A percentile compares a stretch with the other conserved stretches of the same genome.
These are phyloP conservation scores for Julus scanicus DNA, from an alignment of 2,888 invertebrate genomes.

Conservation along the genomic window DNA sequence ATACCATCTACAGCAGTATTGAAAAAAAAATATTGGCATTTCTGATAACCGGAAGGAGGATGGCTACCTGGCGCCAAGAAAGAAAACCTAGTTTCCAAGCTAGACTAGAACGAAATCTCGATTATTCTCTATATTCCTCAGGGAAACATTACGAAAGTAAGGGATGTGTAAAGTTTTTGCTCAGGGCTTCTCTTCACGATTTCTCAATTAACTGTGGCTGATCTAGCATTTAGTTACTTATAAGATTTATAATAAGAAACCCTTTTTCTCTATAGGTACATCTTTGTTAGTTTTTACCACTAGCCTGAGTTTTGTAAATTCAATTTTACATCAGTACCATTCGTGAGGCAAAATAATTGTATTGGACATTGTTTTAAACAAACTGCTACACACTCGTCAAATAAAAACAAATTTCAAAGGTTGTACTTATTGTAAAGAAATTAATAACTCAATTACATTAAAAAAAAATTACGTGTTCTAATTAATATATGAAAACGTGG, in stretches of 20 bases:
- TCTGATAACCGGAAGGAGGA: neutral
- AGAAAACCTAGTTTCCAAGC: neutral
- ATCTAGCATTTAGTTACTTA: neutral
- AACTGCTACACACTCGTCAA: too few species aligned
- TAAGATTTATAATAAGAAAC: neutral
- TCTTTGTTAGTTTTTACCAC: too few species aligned
- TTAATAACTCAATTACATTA: too few species aligned
- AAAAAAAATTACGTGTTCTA: too few species aligned
- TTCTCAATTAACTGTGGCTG: neutral
- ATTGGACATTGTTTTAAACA: too few species aligned
- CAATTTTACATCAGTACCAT: too few species aligned
- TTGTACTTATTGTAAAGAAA: too few species aligned
- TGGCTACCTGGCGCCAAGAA: neutral
- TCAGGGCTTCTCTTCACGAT: neutral
- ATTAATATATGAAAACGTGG: too few species aligned
- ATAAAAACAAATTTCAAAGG: too few species aligned
- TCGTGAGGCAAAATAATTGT: too few species aligned
- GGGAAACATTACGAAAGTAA: neutral
- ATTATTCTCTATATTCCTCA: neutral
- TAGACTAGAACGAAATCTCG: neutral
- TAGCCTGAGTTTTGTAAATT: too few species aligned
- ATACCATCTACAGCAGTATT: neutral
- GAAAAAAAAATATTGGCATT: conserved; percentile 3
- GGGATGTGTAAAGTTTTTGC: neutral
- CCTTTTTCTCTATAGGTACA: neutral